Evolutionary conservation across 2,888 invertebrate species (phyloP).

Genomic region (Drosophila yooni): DNA sequence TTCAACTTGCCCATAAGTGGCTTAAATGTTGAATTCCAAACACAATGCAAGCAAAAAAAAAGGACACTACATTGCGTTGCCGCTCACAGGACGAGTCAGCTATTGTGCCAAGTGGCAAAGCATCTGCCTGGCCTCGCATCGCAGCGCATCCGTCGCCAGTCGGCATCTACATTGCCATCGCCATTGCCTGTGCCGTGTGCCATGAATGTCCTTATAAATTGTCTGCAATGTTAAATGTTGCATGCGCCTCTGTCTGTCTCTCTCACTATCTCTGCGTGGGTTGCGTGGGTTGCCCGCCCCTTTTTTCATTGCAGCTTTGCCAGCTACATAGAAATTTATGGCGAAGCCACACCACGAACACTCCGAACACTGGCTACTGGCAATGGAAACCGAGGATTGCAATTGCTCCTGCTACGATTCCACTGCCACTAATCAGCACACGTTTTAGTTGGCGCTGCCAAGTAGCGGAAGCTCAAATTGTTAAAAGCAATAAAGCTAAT

Average conservation of each 20-base stretch:
- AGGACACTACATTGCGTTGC: slow-evolving; percentile 42
- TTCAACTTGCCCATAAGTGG: slow-evolving; percentile 81
- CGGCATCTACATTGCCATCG: slow-evolving; percentile 3
- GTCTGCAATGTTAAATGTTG: slow-evolving; percentile 82
- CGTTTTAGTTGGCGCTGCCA: slow-evolving; percentile 77
- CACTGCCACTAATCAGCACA: slow-evolving; percentile 76
- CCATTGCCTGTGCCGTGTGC: slow-evolving; percentile 62
- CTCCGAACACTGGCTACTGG: slow-evolving; percentile 31
- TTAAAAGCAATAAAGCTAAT: slow-evolving; percentile 80
- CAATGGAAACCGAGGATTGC: slow-evolving; percentile 42
- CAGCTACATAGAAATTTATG: slow-evolving; percentile 75
- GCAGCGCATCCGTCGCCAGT: slow-evolving; percentile 44
- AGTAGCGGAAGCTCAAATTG: slow-evolving; percentile 79
- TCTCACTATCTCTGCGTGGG: slow-evolving; percentile 46
- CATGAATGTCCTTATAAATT: slow-evolving; percentile 81
- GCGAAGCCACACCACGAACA: slow-evolving; percentile 61
- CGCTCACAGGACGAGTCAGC: slow-evolving; percentile 48
- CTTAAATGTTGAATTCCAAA: slow-evolving; percentile 81
- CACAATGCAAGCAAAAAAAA: slow-evolving; percentile 65
- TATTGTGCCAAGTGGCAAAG: slow-evolving; percentile 77
- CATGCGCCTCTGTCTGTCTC: slow-evolving; percentile 55
- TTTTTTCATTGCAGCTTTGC: slow-evolving; percentile 48
- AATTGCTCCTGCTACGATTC: slow-evolving; percentile 39
- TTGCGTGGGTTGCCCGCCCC: slow-evolving; percentile 45
- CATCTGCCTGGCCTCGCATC: slow-evolving; percentile 55